These are phyloP conservation scores for Corynorhinus townsendii DNA, from an alignment of 2,113 vertebrate genomes.

Conservation along the genomic window DNA sequence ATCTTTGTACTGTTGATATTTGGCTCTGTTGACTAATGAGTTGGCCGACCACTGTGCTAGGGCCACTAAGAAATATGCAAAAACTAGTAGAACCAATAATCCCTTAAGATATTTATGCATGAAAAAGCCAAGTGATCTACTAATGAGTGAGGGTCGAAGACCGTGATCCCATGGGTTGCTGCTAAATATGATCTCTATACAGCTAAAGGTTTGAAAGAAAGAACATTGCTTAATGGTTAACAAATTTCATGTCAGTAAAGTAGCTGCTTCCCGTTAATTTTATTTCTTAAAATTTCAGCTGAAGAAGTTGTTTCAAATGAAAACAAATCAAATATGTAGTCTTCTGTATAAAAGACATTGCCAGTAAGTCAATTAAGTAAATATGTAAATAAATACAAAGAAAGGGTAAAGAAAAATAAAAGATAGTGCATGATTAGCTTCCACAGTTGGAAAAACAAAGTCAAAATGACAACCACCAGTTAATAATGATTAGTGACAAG, in stretches of 20 bases:
- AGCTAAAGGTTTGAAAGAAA: not conserved
- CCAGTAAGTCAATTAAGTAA: not conserved
- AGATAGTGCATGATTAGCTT: not conserved
- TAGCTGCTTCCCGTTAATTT: not conserved
- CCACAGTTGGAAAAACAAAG: not conserved
- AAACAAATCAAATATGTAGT: not conserved
- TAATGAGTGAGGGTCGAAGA: not conserved
- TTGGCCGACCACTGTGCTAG: not conserved
- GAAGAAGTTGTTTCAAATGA: not conserved
- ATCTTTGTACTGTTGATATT: too few relatives aligned
- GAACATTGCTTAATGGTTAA: not conserved
- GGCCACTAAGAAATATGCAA: not conserved
- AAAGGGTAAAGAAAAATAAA: not conserved
- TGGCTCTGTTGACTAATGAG: too few relatives aligned
- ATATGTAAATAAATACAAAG: not conserved
- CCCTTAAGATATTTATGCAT: not conserved
- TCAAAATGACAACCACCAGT: not conserved
- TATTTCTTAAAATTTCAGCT: slow-evolving; percentile 7
- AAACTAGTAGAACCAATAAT: not conserved
- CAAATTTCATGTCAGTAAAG: not conserved
- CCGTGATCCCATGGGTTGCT: not conserved
- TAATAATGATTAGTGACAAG: not conserved
- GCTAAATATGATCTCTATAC: not conserved
- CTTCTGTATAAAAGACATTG: not conserved
- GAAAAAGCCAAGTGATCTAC: not conserved